These are phyloP conservation scores for Herminia tarsipennalis DNA, from an alignment of 2,888 invertebrate species.

Conservation along the genomic window DNA sequence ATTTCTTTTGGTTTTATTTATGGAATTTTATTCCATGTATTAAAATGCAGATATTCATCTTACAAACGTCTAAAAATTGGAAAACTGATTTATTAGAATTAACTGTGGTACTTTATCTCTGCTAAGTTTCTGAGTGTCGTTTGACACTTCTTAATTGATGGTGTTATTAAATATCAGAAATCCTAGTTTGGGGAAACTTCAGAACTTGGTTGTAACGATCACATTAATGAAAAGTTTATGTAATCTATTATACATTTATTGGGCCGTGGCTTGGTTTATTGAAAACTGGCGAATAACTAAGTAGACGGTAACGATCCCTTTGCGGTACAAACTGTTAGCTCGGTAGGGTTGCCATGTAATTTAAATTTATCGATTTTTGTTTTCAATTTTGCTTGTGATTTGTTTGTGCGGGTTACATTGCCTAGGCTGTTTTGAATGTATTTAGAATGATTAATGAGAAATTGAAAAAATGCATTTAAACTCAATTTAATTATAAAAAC, in stretches of 20 bases:
- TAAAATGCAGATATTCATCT: too few species aligned
- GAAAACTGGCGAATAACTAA: constrained; percentile 32
- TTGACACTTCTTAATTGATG: constrained; percentile 10
- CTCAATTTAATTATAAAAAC: too few species aligned
- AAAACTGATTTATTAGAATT: too few species aligned
- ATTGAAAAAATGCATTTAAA: too few species aligned
- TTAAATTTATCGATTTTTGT: not conserved
- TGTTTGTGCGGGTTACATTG: not conserved
- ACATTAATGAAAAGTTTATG: constrained; percentile 28
- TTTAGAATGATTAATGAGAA: too few species aligned
- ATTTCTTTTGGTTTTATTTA: too few species aligned
- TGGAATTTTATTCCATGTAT: too few species aligned
- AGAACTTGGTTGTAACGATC: constrained; percentile 25
- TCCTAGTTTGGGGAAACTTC: constrained; percentile 19
- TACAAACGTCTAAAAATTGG: too few species aligned
- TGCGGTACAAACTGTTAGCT: constrained; percentile 16
- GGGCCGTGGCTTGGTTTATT: constrained; percentile 31
- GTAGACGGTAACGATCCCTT: constrained; percentile 15
- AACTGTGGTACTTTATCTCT: too few species aligned
- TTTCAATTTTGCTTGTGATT: not conserved
- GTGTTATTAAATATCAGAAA: constrained; percentile 15
- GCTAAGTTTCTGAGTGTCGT: not conserved
- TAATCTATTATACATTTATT: constrained; percentile 35
- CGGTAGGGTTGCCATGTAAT: constrained; percentile 4
- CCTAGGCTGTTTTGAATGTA: too few species aligned